Evolutionary conservation across 2,888 invertebrate species (phyloP), one percentile per base, ranked within the genome.

Genomic region (Netelia fuscicornis): DNA sequence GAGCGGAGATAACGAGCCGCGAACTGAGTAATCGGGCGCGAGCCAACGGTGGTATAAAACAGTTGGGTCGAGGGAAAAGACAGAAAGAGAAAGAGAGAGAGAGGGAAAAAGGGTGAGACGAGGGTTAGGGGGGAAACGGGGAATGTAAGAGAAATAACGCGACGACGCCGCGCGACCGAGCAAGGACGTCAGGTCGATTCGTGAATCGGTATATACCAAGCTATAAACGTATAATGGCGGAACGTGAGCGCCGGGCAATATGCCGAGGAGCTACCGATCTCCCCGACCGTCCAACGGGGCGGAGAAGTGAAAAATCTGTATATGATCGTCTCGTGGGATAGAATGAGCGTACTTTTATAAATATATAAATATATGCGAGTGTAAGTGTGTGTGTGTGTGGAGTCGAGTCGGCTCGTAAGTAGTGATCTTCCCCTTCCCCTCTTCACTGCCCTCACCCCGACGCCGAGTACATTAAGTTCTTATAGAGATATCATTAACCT

Each of bases 391-490:
- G 67, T 54, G 74, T 79, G 68, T 30, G 30, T 30, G 5, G 2
- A 30, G 30, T 68, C 72, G 67, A 70, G 84, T 86, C 80, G 86
- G 84, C 65, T 86, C 86, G 88, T 89, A 91, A 90, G 89, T 91
- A 89, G 90, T 91, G 87, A 90, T 92, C 91, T 92, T 87, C 88
- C 89, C 87, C 84, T 86, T 79, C 58, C 89, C 87, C 84, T 88
- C 83, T 88, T 89, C 90, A 37, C 6, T 9, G 17, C 62, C 6
- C 62, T 74, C 74, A 89, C 87, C 85, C 87, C 88, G 86, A 89
- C 90, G 90, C 89, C 90, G 90, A 89, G 88, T 88, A 87, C 88
- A 90, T 91, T 91, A 90, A 92, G 90, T 89, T 89, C 90, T 91
- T 91, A 90, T 89, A 89, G 89, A 89, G 90, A 91, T 92, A 90